A percentile compares a stretch with the other conserved stretches of the same genome.
Evolutionary conservation across 2,888 invertebrate species (phyloP).

Genomic region (Tineola bisselliella): DNA sequence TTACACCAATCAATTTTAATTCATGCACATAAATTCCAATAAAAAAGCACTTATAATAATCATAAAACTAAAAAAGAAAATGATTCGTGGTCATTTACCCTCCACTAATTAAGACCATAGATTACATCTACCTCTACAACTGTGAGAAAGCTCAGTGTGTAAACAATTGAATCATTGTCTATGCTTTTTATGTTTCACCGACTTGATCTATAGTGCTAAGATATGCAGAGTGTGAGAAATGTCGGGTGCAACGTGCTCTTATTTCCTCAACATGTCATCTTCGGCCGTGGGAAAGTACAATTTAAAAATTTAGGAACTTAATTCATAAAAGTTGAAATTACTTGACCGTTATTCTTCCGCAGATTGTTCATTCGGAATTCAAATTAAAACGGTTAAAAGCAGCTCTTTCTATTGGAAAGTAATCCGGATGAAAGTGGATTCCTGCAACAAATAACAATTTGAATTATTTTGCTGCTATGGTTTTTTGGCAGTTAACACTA

Average conservation of each 20-base stretch:
- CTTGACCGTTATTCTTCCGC: background rate
- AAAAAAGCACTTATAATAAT: no score
- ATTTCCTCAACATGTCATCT: slow-evolving; percentile 60
- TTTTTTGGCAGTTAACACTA: no score
- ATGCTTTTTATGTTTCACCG: slow-evolving; percentile 53
- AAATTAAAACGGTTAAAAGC: background rate
- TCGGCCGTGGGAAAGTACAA: slow-evolving; percentile 45
- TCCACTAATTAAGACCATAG: slow-evolving; percentile 53
- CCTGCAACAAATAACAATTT: no score
- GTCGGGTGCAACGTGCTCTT: slow-evolving; percentile 29
- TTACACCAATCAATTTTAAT: no score
- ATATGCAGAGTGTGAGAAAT: slow-evolving; percentile 67
- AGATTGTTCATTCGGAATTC: background rate
- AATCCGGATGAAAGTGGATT: no score
- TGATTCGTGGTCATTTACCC: slow-evolving; percentile 56
- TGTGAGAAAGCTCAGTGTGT: slow-evolving; percentile 61
- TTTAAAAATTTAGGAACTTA: slow-evolving; percentile 2
- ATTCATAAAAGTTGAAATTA: background rate
- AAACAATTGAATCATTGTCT: slow-evolving; percentile 67
- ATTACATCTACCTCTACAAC: slow-evolving; percentile 48
- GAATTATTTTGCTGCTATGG: no score
- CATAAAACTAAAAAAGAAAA: no score
- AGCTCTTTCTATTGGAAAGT: no score
- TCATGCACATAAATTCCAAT: no score
- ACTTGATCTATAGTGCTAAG: slow-evolving; percentile 62